phyloP scores from a whole-genome alignment of 2,888 invertebrate species.

The Sisyra nigra region DNA sequence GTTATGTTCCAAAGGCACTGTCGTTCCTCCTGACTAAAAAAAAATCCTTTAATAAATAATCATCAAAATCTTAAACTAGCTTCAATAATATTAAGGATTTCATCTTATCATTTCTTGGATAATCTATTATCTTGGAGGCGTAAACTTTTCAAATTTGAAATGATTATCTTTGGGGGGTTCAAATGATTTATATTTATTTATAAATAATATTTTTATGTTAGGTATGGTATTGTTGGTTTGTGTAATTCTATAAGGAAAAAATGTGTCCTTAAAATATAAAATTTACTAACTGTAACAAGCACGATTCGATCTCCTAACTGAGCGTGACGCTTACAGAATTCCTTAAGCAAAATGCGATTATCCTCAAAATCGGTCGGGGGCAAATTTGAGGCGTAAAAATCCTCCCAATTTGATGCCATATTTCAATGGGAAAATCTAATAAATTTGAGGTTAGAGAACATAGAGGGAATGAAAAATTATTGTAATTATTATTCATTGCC shows the following conservation, averaged over 20 bases:
- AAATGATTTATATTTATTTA: too few relatives aligned
- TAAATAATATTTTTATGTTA: too few relatives aligned
- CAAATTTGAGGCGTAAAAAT: conserved; percentile 65
- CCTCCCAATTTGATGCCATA: conserved; percentile 48
- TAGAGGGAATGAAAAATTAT: neutral
- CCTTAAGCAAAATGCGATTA: conserved; percentile 50
- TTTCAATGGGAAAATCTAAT: neutral
- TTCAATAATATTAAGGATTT: too few relatives aligned
- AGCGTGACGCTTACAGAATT: conserved; percentile 57
- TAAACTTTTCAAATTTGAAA: too few relatives aligned
- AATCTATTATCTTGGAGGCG: too few relatives aligned
- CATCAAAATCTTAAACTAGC: too few relatives aligned
- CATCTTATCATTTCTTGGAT: too few relatives aligned
- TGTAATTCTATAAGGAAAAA: neutral
- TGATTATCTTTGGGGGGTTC: too few relatives aligned
- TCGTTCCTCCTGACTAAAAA: conserved; percentile 85
- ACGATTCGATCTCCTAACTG: conserved; percentile 53
- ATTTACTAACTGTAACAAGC: conserved; percentile 54
- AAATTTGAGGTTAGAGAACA: conserved; percentile 1
- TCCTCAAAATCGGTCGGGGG: conserved; percentile 64
- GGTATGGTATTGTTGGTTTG: too few relatives aligned
- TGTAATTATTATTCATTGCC: neutral
- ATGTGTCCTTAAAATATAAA: neutral
- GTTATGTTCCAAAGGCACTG: conserved; percentile 90
- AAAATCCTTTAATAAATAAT: too few relatives aligned